phyloP scores from a whole-genome alignment of 2,113 vertebrate species.

The Rhombomys opimus region DNA sequence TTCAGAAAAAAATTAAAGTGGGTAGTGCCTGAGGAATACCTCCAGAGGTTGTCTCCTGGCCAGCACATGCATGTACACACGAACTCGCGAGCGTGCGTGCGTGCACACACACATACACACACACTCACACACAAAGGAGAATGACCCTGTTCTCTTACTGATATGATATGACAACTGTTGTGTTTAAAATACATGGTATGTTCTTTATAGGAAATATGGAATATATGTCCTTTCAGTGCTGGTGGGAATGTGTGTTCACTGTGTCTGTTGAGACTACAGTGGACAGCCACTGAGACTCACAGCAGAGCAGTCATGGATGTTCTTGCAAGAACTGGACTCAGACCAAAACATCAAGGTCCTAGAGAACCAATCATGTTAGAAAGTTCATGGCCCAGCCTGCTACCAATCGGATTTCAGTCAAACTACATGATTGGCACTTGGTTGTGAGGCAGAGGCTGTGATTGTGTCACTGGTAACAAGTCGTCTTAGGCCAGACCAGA shows the following conservation, averaged over 20 bases:
- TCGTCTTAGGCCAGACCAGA: not conserved
- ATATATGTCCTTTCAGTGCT: not conserved
- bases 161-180: not conserved
- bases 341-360: not conserved
- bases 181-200: not conserved
- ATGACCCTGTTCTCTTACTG: not conserved
- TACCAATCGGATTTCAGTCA: not conserved
- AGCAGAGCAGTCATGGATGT: not conserved
- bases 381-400: not conserved
- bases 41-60: not conserved
- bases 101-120: too few relatives aligned
- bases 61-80: not conserved
- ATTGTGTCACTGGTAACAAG: not conserved
- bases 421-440: not conserved
- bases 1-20: not conserved
- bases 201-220: not conserved
- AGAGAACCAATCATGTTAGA: not conserved
- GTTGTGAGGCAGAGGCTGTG: not conserved
- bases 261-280: not conserved
- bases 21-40: not conserved
- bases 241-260: fast-evolving
- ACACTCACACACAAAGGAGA: not conserved
- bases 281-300: not conserved
- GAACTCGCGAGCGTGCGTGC: too few relatives aligned
- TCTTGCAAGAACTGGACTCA: not conserved